Evolutionary conservation across 2,797 vertebrate species (phyloP).

Genomic region (Anguilla obscura): DNA sequence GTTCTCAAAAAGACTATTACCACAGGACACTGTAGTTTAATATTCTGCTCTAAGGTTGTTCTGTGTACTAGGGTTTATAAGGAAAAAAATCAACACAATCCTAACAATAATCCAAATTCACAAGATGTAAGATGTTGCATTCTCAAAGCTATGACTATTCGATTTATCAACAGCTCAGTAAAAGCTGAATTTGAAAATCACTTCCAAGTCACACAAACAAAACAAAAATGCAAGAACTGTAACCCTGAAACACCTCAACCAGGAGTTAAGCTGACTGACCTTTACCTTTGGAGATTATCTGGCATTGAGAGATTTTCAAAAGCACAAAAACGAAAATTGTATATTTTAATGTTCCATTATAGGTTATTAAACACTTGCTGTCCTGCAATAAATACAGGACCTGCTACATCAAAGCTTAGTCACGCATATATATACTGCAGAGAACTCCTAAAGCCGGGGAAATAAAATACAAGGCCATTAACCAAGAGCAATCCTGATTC

Average conservation of each 20-base stretch:
- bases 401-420: neutral
- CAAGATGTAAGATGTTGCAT: neutral
- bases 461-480: no score
- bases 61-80: neutral
- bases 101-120: neutral
- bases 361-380: neutral
- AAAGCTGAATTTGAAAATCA: neutral
- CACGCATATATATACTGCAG: neutral
- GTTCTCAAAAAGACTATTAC: slow-evolving; percentile 1
- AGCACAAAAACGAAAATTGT: neutral
- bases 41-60: neutral
- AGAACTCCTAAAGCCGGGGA: no score
- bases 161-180: neutral
- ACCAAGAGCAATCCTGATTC: neutral
- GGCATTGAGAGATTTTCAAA: neutral
- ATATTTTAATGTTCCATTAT: neutral
- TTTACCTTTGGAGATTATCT: neutral
- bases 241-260: neutral
- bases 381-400: neutral
- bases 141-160: neutral
- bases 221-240: neutral
- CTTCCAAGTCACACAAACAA: neutral
- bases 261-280: neutral
- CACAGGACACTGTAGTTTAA: neutral
- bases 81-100: neutral